These are phyloP conservation scores for Xyliphius kryptos DNA, from an alignment of 2,113 vertebrate genomes.

Conservation along the genomic window DNA sequence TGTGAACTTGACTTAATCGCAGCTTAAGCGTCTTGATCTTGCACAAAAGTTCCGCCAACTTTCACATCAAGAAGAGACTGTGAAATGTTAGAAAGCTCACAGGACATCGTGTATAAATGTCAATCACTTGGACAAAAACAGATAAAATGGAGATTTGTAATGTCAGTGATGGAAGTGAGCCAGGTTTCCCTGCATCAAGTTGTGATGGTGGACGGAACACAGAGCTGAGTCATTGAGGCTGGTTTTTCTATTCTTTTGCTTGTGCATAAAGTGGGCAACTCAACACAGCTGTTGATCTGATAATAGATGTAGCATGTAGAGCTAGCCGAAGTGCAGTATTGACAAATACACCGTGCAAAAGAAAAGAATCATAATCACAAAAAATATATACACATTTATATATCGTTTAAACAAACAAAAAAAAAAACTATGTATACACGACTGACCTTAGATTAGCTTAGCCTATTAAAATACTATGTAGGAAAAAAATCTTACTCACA, in stretches of 20 bases:
- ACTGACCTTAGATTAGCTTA: too few species aligned
- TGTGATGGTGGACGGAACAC: not conserved
- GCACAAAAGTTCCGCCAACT: not conserved
- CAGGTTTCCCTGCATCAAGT: not conserved
- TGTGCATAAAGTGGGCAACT: conserved; percentile 17
- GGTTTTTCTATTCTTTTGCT: not conserved
- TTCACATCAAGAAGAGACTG: not conserved
- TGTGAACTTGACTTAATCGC: not conserved
- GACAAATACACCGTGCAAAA: not conserved
- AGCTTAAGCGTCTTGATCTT: not conserved
- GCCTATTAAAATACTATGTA: too few species aligned
- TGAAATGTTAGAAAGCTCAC: not conserved
- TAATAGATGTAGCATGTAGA: conserved; percentile 18
- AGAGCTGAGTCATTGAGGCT: not conserved
- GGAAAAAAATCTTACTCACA: not conserved
- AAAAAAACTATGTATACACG: too few species aligned
- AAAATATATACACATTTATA: too few species aligned
- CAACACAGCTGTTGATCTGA: not conserved
- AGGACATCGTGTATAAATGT: not conserved
- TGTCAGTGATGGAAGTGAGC: too few species aligned
- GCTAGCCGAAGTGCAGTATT: conserved; percentile 18
- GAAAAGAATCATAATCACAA: too few species aligned
- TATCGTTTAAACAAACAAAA: too few species aligned
- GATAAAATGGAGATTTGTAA: too few species aligned
- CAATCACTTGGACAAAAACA: too few species aligned